Evolutionary conservation across 2,888 invertebrate genomes (phyloP), one percentile per base, ranked within the genome.

Genomic region (Chloroclysta siterata): DNA sequence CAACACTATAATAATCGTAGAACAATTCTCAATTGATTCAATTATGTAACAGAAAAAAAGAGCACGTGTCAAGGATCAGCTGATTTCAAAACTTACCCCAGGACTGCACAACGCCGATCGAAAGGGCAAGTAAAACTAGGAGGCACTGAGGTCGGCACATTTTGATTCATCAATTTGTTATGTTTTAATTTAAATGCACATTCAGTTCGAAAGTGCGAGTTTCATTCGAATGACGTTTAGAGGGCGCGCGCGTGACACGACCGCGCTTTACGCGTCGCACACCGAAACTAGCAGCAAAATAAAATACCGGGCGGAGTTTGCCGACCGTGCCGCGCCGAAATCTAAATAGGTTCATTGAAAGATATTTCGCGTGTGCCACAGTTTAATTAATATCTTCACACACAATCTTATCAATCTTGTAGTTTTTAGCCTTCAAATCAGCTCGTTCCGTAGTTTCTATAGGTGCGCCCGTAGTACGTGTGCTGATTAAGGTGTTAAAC

Each of bases 81-180:
- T 91, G 90, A 90, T 88, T 78, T 67, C 70, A 69, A 73, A 73
- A 80, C 92, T 90, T 67, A 92, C 92, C 92, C 92, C 92, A 93
- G 15, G 80, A 78, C 60, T 84, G 81, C 68, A 79, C 89, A 68
- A 81, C 72, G 75, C 82, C 82, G 70, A 86, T 67, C 54, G 78
- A 80, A 56, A 90, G 70, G 39, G 83, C 79, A 66, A 86, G 39
- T 65, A 87, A 72, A 57, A 85, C 81, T 64, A 90, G 74, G 28
- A 86, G 70, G 79, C 87, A 88, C 85, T 83, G 83, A 74, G 72
- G 73, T 80, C 72, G 83, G 76, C 84, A 88, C 92, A 93, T 93
- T 87, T 89, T 91, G 79, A 85, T 83, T 90, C 84, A 91, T 89
- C 76, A 88, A 88, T 80, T 77, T 80, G 63, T 69, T 69, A 46